Evolutionary conservation across 2,888 invertebrate species (phyloP).

Genomic region (Phyllotreta striolata): DNA sequence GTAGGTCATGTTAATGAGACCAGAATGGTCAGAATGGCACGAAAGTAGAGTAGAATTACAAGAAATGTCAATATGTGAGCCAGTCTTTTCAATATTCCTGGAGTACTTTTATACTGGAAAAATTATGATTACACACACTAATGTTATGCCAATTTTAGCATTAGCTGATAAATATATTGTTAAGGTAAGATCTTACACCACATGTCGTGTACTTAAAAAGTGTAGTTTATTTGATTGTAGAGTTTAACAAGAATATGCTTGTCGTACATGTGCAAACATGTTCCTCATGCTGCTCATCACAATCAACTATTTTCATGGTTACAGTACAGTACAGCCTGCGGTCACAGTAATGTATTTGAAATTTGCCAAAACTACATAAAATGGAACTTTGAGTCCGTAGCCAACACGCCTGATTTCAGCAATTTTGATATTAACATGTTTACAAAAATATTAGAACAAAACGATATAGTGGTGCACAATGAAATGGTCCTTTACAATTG

Average conservation of each 20-base stretch:
- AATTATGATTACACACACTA: constrained; percentile 82
- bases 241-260: constrained; percentile 86
- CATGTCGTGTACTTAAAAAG: not conserved
- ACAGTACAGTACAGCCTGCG: constrained; percentile 87
- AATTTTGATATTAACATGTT: constrained; percentile 84
- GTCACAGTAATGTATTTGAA: constrained; percentile 73
- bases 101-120: constrained; percentile 90
- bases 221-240: constrained; percentile 57
- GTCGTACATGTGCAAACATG: constrained; percentile 86
- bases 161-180: constrained; percentile 96
- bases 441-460: constrained; percentile 79
- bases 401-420: constrained; percentile 79
- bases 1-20: constrained; percentile 93
- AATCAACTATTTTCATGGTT: constrained; percentile 89
- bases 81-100: constrained; percentile 88
- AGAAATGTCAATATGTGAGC: constrained; percentile 84
- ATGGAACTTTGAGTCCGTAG: constrained; percentile 89
- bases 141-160: constrained; percentile 86
- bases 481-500: constrained; percentile 87
- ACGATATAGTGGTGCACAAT: constrained; percentile 87
- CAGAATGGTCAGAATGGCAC: constrained; percentile 91
- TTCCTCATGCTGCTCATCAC: constrained; percentile 83
- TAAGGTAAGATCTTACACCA: constrained; percentile 64
- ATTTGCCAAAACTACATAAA: constrained; percentile 85
- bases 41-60: constrained; percentile 84